Conservation (phyloP, 2,797 vertebrate genomes). For the Rhinoraja longicauda region DNA sequence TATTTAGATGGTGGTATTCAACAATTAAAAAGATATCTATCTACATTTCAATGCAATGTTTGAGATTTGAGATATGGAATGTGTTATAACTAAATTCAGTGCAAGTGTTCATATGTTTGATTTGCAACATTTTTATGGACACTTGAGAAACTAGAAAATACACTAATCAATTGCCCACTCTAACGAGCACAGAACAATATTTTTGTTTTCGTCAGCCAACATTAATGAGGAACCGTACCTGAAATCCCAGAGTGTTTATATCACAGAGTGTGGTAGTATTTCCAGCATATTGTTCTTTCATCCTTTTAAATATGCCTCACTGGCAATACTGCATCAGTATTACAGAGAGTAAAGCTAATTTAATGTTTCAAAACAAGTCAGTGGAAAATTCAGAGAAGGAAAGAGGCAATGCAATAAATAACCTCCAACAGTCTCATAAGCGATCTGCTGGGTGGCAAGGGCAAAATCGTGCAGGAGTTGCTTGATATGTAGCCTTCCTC, state of each 20-base stretch:
- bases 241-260: too few species aligned
- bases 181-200: not conserved
- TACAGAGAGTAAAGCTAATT: too few species aligned
- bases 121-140: not conserved
- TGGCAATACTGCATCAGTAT: too few species aligned
- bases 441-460: not conserved
- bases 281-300: not conserved
- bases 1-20: not conserved
- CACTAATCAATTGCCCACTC: not conserved
- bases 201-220: not conserved
- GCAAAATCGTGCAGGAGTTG: not conserved
- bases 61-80: not conserved
- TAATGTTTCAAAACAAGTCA: too few species aligned
- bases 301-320: not conserved
- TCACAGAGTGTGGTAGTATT: not conserved
- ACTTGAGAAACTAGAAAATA: too few species aligned
- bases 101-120: not conserved
- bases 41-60: not conserved
- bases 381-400: too few species aligned
- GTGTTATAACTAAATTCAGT: not conserved
- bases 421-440: not conserved
- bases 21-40: not conserved
- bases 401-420: not conserved
- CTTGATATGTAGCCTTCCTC: too few species aligned
- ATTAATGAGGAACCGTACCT: not conserved